Evolutionary conservation across 2,888 invertebrate species (phyloP).

Genomic region (Aphelenchoides bicaudatus): DNA sequence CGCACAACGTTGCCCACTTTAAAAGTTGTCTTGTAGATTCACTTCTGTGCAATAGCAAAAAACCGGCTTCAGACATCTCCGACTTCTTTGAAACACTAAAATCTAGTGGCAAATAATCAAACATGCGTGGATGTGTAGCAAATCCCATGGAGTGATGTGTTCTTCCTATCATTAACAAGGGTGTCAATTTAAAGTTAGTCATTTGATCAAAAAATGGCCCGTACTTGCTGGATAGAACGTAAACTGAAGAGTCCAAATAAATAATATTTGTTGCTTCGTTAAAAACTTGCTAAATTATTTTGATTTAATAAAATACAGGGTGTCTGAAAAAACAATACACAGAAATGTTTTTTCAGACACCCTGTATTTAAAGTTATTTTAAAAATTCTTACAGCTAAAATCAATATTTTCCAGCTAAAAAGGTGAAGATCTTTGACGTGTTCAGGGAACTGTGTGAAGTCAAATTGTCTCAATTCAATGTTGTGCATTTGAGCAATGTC

Average conservation of each 20-base stretch:
- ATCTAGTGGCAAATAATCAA: conserved; percentile 31
- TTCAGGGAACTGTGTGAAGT: conserved; percentile 25
- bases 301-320: conserved; percentile 14
- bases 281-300: conserved; percentile 26
- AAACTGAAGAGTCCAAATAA: conserved; percentile 29
- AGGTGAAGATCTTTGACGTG: conserved; percentile 23
- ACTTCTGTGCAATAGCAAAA: conserved; percentile 27
- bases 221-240: conserved; percentile 20
- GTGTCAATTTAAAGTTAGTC: conserved; percentile 18
- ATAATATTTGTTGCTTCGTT: conserved; percentile 20
- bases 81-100: neutral
- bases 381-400: conserved; percentile 32
- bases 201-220: conserved; percentile 20
- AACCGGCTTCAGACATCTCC: conserved; percentile 29
- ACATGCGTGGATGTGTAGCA: conserved; percentile 33
- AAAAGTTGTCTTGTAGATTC: conserved; percentile 31
- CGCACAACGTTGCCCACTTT: conserved; percentile 31
- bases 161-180: conserved; percentile 26
- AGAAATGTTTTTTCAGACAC: too few relatives aligned
- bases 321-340: too few relatives aligned
- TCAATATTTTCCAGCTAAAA: conserved; percentile 33
- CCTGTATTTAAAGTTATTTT: too few relatives aligned
- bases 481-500: too few relatives aligned
- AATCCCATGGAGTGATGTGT: conserved; percentile 28
- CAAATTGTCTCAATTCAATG: too few relatives aligned